phyloP scores from a whole-genome alignment of 2,888 invertebrate species.

The Halocaridina rubra region DNA sequence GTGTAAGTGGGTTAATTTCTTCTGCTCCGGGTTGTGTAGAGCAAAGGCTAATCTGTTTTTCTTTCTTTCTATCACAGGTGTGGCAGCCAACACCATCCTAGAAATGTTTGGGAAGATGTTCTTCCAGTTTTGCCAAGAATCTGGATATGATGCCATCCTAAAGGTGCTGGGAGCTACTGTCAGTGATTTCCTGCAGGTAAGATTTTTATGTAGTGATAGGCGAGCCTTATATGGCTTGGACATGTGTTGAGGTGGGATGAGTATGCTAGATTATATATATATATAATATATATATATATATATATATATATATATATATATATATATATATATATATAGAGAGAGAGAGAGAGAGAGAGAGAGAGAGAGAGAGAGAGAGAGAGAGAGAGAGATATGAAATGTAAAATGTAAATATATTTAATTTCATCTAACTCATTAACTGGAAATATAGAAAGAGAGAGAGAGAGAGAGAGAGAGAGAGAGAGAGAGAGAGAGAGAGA shows the following conservation, averaged over 20 bases:
- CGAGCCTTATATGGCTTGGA: background rate
- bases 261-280: background rate
- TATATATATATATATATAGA: background rate
- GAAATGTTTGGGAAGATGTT: conserved; percentile 94
- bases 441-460: too few relatives aligned
- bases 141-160: conserved; percentile 95
- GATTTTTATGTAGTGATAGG: too few relatives aligned
- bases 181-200: conserved; percentile 91
- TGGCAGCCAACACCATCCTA: conserved; percentile 88
- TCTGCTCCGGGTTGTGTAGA: too few relatives aligned
- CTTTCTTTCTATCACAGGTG: conserved; percentile 74
- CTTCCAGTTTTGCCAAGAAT: conserved; percentile 96
- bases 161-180: conserved; percentile 95
- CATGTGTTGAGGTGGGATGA: background rate
- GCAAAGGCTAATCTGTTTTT: too few relatives aligned
- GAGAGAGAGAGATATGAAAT: background rate
- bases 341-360: conserved; percentile 15
- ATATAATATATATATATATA: background rate
- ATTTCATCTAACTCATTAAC: too few relatives aligned
- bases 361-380: conserved; percentile 5
- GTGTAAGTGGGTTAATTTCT: too few relatives aligned
- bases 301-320: background rate
- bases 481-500: conserved; percentile 2
- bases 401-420: too few relatives aligned
- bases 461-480: background rate